Base-by-base conservation (phyloP, 2,113 vertebrate genomes). In the Salminus brasiliensis region DNA sequence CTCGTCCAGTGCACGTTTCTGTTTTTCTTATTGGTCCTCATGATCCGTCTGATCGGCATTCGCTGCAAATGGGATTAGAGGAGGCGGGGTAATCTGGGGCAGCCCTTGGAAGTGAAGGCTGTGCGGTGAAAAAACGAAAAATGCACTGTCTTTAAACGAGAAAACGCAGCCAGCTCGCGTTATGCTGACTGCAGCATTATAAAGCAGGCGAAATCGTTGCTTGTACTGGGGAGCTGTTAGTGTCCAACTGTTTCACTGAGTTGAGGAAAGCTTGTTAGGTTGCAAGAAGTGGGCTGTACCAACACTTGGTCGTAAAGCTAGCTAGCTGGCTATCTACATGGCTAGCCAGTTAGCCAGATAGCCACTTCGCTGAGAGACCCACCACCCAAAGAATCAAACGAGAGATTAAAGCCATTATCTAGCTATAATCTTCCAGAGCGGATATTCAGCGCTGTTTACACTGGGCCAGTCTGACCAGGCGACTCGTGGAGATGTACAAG, bases 91-190 rank as follows among this genome's bases (percentile, higher is more conserved):
- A 34, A 36, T 49, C 32, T 36, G 81, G 62, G 70, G 47, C 53
- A 65, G 79, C 78, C 83, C 81, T 69, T 80, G 81, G 77, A 85
- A 74, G 63, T 63, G 55, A 68, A 81, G 76, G 68, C 80, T 70
- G 83, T 79, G 79, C 77, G 27, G n/a, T 29, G 68, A 10, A 63
- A 73, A 55, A 74, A 81, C 74, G 66, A 60, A 77, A 77, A 82
- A 82, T 62, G 63, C 55, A 71, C 27, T 78, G 80, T 74, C 57
- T 74, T 52, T n/a, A 53, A 69, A 43, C 45, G 70, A 72, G 52
- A 77, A 68, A 39, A 27, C 34, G 45, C 52, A 41, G 27, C 34
- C 65, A 25, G 75, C 49, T 16, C n/a, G n/a, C n/a, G n/a, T 27
- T 73, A 3, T 55, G 32, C n/a, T 63, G 66, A 72, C 9, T 12